These are phyloP conservation scores for Psix sp. DNA, from an alignment of 1,140 invertebrate species.

Conservation along the genomic window DNA sequence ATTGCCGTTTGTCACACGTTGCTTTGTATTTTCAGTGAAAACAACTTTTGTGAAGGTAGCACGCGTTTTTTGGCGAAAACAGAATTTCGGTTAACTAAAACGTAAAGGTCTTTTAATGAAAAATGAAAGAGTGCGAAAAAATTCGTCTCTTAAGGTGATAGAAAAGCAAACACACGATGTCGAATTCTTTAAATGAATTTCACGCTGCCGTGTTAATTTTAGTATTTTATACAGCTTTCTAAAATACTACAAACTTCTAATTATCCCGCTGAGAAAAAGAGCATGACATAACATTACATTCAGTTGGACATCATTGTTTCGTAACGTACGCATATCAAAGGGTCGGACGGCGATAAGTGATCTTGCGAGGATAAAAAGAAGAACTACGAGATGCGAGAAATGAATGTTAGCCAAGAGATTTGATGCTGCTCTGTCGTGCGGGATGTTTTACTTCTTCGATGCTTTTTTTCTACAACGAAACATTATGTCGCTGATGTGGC, in stretches of 20 bases:
- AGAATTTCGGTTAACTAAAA: not conserved
- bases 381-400: not conserved
- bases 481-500: slow-evolving; percentile 42
- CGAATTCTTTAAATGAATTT: slow-evolving; percentile 20
- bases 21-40: too few species aligned
- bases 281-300: slow-evolving; percentile 16
- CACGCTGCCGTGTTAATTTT: slow-evolving; percentile 13
- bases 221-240: slow-evolving; percentile 12
- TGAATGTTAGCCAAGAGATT: slow-evolving; percentile 6
- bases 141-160: not conserved
- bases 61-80: not conserved
- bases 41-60: slow-evolving; percentile 1
- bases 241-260: slow-evolving; percentile 11
- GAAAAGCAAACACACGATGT: not conserved
- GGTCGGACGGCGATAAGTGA: slow-evolving; percentile 5
- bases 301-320: slow-evolving; percentile 14
- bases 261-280: slow-evolving; percentile 6
- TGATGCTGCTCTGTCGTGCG: slow-evolving; percentile 13
- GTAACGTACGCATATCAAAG: not conserved
- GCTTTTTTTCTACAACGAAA: slow-evolving; percentile 28
- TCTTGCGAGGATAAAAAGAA: slow-evolving; percentile 14
- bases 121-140: not conserved
- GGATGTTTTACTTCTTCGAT: not conserved
- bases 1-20: slow-evolving; percentile 23
- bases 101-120: not conserved